Evolutionary conservation across 2,797 vertebrate genomes (phyloP).

Genomic region (Parambassis ranga): DNA sequence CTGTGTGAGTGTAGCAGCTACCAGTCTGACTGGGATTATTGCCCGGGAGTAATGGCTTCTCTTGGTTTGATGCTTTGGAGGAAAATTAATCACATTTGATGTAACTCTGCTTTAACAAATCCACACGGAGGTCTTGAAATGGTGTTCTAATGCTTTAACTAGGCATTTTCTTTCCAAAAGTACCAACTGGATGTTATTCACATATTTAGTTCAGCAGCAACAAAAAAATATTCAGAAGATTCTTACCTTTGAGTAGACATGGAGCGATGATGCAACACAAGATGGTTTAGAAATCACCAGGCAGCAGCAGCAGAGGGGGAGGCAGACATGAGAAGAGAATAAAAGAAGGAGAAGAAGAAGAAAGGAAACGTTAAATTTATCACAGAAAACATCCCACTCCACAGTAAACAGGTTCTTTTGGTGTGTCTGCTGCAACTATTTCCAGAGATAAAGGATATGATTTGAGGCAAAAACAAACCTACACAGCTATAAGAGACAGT

Average conservation of each 20-base stretch:
- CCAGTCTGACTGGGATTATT: slow-evolving; percentile 21
- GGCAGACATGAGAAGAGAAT: neutral
- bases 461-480: too few species aligned
- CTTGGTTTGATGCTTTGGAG: neutral
- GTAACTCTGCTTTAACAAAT: neutral
- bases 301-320: neutral
- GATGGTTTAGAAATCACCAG: slow-evolving; percentile 9
- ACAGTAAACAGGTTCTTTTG: too few species aligned
- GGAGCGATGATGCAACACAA: slow-evolving; percentile 1
- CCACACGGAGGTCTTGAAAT: neutral
- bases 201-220: neutral
- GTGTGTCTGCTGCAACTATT: slow-evolving; percentile 4
- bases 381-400: slow-evolving; percentile 1
- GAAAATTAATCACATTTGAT: slow-evolving; percentile 20
- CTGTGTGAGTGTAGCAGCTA: neutral
- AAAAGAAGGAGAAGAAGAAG: neutral
- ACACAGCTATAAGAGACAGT: too few species aligned
- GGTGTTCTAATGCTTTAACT: neutral
- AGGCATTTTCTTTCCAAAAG: neutral
- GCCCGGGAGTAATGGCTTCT: slow-evolving; percentile 8
- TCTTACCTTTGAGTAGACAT: slow-evolving; percentile 70
- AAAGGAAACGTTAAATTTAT: slow-evolving; percentile 6
- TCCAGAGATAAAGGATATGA: slow-evolving; percentile 4
- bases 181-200: neutral
- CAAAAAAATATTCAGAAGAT: neutral